Percentiles rank a stretch among this genome's conserved stretches.
Conservation (phyloP, 2,888 invertebrate genomes). For the Athetis lepigone region DNA sequence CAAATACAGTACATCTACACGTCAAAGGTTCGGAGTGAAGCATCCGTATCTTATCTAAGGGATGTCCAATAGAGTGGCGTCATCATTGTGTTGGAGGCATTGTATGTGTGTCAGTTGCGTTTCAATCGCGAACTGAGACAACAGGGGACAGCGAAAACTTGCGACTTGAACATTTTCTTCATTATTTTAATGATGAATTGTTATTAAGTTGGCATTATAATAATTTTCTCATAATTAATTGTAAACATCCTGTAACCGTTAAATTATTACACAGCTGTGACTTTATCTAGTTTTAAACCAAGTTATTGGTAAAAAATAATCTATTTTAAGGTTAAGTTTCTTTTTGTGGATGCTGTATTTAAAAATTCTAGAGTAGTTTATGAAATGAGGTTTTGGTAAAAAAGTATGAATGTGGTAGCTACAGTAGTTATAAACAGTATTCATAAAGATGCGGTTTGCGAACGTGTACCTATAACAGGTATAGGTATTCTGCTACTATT, state of each 20-base stretch:
- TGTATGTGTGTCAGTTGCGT: conserved; percentile 75
- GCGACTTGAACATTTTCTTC: conserved; percentile 63
- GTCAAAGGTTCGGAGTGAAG: conserved; percentile 73
- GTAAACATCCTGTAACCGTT: too few species aligned
- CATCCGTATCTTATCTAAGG: conserved; percentile 78
- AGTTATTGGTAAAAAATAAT: not conserved
- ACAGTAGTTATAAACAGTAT: conserved; percentile 41
- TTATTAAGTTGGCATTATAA: not conserved
- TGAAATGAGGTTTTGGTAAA: not conserved
- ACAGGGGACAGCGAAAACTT: conserved; percentile 70
- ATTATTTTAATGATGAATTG: conserved; percentile 13
- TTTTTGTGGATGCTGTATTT: not conserved
- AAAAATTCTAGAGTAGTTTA: not conserved
- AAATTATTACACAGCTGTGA: not conserved
- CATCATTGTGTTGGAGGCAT: conserved; percentile 73
- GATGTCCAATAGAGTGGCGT: conserved; percentile 77
- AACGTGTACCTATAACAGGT: conserved; percentile 58
- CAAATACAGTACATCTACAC: conserved; percentile 62
- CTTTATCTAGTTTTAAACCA: not conserved
- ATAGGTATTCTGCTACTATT: conserved; percentile 69
- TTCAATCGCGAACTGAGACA: conserved; percentile 71
- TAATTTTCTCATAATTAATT: not conserved
- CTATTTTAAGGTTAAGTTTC: not conserved
- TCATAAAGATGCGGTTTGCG: conserved; percentile 51
- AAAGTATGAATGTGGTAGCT: conserved; percentile 32